Evolutionary conservation across 2,888 invertebrate genomes (phyloP).

Genomic region (Charanyca ferruginea): DNA sequence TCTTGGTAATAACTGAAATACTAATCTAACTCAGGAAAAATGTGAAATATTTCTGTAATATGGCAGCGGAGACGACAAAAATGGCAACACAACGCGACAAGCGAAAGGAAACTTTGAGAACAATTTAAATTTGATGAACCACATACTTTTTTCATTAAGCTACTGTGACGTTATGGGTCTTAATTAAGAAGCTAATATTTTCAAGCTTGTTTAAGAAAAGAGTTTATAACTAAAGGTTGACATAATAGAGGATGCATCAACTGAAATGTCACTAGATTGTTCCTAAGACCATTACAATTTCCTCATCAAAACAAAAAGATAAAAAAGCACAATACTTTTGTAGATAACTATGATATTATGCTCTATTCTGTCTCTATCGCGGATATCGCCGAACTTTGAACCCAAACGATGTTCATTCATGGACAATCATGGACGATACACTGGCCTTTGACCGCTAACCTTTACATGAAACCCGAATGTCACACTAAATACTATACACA

Average conservation of each 20-base stretch:
- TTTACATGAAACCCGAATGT: slow-evolving; percentile 37
- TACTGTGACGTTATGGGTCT: neutral
- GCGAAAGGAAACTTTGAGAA: slow-evolving; percentile 7
- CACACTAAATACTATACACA: slow-evolving; percentile 29
- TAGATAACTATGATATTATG: slow-evolving; percentile 1
- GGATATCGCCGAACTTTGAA: slow-evolving; percentile 33
- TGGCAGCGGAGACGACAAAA: slow-evolving; percentile 15
- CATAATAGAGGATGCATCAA: neutral
- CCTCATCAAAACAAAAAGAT: neutral
- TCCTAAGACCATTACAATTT: neutral
- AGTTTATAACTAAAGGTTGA: neutral
- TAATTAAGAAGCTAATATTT: slow-evolving; percentile 24
- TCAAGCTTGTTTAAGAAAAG: neutral
- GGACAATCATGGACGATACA: no score
- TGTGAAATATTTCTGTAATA: slow-evolving; percentile 37
- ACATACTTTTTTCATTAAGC: slow-evolving; percentile 32
- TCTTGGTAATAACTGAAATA: slow-evolving; percentile 21
- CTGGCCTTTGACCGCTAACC: slow-evolving; percentile 46
- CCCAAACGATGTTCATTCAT: slow-evolving; percentile 48
- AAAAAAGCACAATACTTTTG: neutral
- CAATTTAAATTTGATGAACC: slow-evolving; percentile 36
- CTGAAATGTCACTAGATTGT: neutral
- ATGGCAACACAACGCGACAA: slow-evolving; percentile 31
- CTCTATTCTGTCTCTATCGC: slow-evolving; percentile 20
- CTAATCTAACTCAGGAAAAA: slow-evolving; percentile 39